Percentiles rank a stretch among this genome's conserved stretches.
Evolutionary conservation across 1,140 invertebrate genomes (phyloP).

Genomic region (Saccostrea glomerata): DNA sequence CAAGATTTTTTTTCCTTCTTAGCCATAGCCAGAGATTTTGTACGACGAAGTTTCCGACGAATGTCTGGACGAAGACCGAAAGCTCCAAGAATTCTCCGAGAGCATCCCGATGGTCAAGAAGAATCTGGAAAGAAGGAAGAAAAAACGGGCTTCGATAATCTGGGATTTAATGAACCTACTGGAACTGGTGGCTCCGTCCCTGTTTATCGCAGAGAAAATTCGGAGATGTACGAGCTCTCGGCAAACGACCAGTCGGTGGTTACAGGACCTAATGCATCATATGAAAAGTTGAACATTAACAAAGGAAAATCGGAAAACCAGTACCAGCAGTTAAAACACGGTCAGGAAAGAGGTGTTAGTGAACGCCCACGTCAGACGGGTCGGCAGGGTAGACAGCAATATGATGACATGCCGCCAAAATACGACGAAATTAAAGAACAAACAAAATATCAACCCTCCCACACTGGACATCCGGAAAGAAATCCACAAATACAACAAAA

Average conservation of each 20-base stretch:
- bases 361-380: background rate
- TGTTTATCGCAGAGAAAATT: conserved; percentile 42
- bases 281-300: conserved; percentile 1
- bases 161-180: background rate
- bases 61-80: conserved; percentile 42
- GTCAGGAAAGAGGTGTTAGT: background rate
- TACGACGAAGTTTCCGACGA: conserved; percentile 47
- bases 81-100: background rate
- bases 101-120: background rate
- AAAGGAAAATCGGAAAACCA: background rate
- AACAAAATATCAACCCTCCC: background rate
- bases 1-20: background rate
- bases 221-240: conserved; percentile 49
- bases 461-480: background rate
- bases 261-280: conserved; percentile 14
- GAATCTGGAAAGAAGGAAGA: conserved; percentile 12
- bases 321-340: background rate
- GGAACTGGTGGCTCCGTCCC: conserved; percentile 11
- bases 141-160: conserved; percentile 47
- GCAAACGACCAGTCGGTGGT: conserved; percentile 47
- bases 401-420: background rate
- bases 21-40: conserved; percentile 53
- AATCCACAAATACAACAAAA: background rate
- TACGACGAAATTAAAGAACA: background rate
- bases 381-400: background rate